These are phyloP conservation scores for Gymnosoma rotundatum DNA, from an alignment of 2,888 invertebrate species.

Conservation along the genomic window DNA sequence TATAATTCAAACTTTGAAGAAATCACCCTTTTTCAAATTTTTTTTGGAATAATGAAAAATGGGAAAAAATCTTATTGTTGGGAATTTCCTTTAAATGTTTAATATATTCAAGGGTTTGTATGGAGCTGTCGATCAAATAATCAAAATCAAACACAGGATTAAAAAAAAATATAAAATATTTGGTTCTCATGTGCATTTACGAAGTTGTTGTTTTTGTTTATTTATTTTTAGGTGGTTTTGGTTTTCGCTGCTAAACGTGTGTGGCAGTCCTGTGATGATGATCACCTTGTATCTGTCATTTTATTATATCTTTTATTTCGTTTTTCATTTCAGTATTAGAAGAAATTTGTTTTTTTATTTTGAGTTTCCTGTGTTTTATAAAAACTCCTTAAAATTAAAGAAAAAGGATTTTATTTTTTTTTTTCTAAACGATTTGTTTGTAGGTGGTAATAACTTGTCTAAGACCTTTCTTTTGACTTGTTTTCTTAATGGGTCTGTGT, in stretches of 20 bases:
- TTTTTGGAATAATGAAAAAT: too few relatives aligned
- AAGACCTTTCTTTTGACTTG: background rate
- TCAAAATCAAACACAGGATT: too few relatives aligned
- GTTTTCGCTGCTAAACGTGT: background rate
- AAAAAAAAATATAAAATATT: too few relatives aligned
- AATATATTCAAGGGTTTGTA: too few relatives aligned
- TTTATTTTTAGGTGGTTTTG: background rate
- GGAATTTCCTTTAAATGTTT: too few relatives aligned
- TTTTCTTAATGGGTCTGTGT: conserved; percentile 31
- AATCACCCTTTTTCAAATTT: too few relatives aligned
- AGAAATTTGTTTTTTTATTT: too few relatives aligned
- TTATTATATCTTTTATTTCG: conserved; percentile 15
- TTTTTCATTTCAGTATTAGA: background rate
- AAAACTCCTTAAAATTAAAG: conserved; percentile 24
- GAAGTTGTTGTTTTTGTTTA: background rate
- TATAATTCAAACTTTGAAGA: too few relatives aligned
- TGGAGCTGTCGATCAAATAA: too few relatives aligned
- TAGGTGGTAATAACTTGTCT: conserved; percentile 53
- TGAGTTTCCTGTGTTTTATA: conserved; percentile 38
- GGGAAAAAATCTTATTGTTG: too few relatives aligned
- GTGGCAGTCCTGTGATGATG: conserved; percentile 6
- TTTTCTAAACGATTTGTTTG: conserved; percentile 31
- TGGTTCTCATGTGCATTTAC: too few relatives aligned
- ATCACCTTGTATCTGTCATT: conserved; percentile 25
- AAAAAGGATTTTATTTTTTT: background rate